phyloP scores from a whole-genome alignment of 2,797 vertebrate species.

The Loris lydekkerianus region DNA sequence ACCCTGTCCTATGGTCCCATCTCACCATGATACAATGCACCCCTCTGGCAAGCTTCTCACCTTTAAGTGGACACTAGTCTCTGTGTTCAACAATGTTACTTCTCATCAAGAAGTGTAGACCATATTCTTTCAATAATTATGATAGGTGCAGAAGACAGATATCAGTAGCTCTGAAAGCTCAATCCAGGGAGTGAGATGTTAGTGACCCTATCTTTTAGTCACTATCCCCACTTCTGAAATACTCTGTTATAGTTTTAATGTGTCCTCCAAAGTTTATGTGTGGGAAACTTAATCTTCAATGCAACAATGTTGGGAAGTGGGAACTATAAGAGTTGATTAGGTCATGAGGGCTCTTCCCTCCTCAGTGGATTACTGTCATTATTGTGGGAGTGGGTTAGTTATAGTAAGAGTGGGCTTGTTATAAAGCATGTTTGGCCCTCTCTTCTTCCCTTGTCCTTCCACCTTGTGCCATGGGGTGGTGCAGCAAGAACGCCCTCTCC shows the following conservation, averaged over 20 bases:
- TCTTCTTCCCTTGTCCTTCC: neutral
- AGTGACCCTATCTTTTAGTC: neutral
- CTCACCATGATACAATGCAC: neutral
- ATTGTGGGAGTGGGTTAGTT: neutral
- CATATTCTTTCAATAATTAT: neutral
- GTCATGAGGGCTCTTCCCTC: neutral
- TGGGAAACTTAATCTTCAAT: neutral
- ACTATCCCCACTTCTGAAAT: neutral
- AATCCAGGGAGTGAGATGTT: neutral
- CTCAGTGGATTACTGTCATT: neutral
- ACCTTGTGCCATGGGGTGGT: neutral
- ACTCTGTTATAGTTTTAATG: neutral
- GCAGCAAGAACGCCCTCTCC: neutral
- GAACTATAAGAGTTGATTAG: neutral
- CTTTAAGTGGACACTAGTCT: neutral
- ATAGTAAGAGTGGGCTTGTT: neutral
- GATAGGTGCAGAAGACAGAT: neutral
- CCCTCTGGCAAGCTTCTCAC: neutral
- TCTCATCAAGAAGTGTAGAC: neutral
- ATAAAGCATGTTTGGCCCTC: neutral
- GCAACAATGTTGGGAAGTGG: neutral
- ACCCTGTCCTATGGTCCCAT: neutral
- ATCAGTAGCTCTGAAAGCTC: neutral
- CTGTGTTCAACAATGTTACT: neutral
- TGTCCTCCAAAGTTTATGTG: neutral